Percentiles rank a stretch among this genome's conserved stretches.
These are phyloP conservation scores for Cataglyphis altisquamis DNA, from an alignment of 2,888 invertebrate genomes.

Conservation along the genomic window DNA sequence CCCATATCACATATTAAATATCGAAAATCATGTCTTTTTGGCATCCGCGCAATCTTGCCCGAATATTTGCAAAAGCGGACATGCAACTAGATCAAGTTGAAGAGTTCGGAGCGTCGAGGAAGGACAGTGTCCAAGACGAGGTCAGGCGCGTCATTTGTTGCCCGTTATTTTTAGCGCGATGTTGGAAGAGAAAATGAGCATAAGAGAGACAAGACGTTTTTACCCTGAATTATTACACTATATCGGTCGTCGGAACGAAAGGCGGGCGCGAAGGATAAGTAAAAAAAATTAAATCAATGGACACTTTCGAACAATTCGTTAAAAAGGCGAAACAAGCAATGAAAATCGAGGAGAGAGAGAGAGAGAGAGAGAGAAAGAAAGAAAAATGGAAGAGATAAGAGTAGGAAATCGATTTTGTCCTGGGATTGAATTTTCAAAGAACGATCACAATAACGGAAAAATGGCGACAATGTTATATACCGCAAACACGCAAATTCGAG, in stretches of 20 bases:
- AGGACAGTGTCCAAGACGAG: conserved; percentile 82
- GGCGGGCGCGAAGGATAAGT: conserved; percentile 58
- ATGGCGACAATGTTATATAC: not conserved
- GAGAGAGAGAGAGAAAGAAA: not conserved
- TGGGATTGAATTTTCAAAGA: not conserved
- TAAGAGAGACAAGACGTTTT: conserved; percentile 61
- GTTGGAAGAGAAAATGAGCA: conserved; percentile 46
- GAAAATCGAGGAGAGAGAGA: not conserved
- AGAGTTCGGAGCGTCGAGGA: conserved; percentile 81
- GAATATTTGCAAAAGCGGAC: conserved; percentile 57
- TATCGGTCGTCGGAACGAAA: conserved; percentile 46
- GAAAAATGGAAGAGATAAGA: not conserved
- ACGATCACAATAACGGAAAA: not conserved
- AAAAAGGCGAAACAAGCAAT: not conserved
- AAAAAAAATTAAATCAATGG: conserved; percentile 47
- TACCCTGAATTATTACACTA: conserved; percentile 71
- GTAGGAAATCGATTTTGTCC: not conserved
- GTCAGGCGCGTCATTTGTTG: conserved; percentile 76
- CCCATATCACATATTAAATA: not conserved
- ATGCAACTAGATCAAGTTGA: conserved; percentile 83
- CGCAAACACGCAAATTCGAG: not conserved
- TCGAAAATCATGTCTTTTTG: not conserved
- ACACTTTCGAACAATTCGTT: not conserved
- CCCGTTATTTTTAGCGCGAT: conserved; percentile 77
- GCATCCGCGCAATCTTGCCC: not conserved